A percentile compares a stretch with the other conserved stretches of the same genome.
Conservation (phyloP, 2,888 invertebrate species). For the Ochlodes sylvanus region DNA sequence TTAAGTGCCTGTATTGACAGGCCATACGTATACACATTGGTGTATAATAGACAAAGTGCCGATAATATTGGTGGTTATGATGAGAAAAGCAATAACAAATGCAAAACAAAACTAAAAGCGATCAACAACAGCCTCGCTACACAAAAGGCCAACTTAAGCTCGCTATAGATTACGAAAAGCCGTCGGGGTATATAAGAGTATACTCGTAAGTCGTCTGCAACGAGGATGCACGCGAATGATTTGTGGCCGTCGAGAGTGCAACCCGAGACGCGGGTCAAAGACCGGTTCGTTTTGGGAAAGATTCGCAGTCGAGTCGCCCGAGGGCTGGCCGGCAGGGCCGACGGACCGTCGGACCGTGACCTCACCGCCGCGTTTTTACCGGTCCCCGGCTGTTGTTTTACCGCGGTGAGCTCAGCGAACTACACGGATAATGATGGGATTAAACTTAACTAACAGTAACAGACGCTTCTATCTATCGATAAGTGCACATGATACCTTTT, state of each 20-base stretch:
- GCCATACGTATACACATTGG: too few relatives aligned
- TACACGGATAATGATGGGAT: background rate
- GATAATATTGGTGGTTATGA: too few relatives aligned
- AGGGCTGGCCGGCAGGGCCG: constrained; percentile 47
- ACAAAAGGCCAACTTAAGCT: background rate
- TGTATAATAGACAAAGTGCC: too few relatives aligned
- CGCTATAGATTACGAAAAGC: background rate
- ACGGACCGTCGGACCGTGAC: constrained; percentile 58
- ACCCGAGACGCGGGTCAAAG: constrained; percentile 70
- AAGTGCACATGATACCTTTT: too few relatives aligned
- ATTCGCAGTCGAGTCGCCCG: constrained; percentile 58
- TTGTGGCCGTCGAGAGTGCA: constrained; percentile 63
- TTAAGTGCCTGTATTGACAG: too few relatives aligned
- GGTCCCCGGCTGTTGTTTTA: constrained; percentile 11
- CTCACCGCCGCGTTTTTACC: constrained; percentile 58
- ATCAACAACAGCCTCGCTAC: too few relatives aligned
- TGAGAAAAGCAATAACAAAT: too few relatives aligned
- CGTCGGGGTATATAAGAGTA: constrained; percentile 4
- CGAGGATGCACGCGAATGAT: constrained; percentile 60
- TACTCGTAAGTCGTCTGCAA: constrained; percentile 14
- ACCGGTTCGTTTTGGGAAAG: constrained; percentile 81
- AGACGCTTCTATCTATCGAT: too few relatives aligned
- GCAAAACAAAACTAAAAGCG: too few relatives aligned
- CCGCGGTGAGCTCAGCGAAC: constrained; percentile 9
- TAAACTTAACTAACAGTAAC: too few relatives aligned